Conservation (phyloP, 2,888 invertebrate species). For the Ceriagrion tenellum region DNA sequence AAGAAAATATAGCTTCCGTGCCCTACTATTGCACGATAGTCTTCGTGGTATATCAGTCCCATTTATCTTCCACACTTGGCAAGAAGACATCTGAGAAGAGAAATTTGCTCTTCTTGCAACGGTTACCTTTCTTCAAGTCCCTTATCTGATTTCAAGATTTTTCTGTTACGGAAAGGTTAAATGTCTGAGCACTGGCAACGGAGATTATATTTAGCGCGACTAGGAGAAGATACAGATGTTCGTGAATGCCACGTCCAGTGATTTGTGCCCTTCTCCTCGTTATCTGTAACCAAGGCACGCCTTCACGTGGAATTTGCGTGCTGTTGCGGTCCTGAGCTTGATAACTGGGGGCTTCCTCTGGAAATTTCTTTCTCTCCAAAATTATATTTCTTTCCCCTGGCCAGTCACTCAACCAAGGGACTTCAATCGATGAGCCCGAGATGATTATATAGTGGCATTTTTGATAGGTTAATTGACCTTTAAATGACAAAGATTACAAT, state of each 20-base stretch:
- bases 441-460: too few species aligned
- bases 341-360: neutral
- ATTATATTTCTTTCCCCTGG: too few species aligned
- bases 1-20: too few species aligned
- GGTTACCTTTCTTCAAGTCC: neutral
- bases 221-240: neutral
- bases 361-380: neutral
- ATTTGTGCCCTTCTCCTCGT: conserved; percentile 32
- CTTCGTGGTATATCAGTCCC: neutral
- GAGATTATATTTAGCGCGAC: conserved; percentile 33
- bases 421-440: too few species aligned
- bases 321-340: neutral
- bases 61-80: too few species aligned
- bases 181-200: neutral
- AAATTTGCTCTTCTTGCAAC: neutral
- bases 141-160: neutral
- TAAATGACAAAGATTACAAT: too few species aligned
- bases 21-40: neutral
- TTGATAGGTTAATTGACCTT: too few species aligned
- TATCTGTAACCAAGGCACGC: conserved; percentile 13
- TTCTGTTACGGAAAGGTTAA: neutral
- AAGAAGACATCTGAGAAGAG: neutral
- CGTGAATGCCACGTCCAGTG: conserved; percentile 48
- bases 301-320: conserved; percentile 23
- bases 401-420: too few species aligned